Percentiles rank a stretch among this genome's conserved stretches.
phyloP scores from a whole-genome alignment of 2,888 invertebrate genomes.

The Palloptera scutellata region DNA sequence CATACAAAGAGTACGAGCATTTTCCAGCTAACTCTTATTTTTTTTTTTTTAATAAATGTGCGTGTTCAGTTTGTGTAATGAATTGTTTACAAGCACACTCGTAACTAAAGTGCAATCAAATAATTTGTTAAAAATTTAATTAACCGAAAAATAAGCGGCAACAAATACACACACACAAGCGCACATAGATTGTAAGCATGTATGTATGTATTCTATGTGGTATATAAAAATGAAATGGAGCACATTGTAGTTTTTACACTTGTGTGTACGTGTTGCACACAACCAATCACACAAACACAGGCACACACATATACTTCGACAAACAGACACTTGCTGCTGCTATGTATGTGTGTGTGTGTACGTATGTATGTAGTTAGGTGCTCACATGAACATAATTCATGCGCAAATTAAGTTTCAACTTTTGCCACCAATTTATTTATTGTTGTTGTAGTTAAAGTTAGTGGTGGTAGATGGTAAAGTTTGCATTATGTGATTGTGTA shows the following conservation, averaged over 20 bases:
- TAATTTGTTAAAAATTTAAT: constrained; percentile 44
- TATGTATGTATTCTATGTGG: constrained; percentile 25
- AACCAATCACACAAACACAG: constrained; percentile 13
- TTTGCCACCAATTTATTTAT: constrained; percentile 11
- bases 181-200: constrained; percentile 24
- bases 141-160: constrained; percentile 38
- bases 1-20: too few relatives aligned
- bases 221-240: constrained; percentile 10
- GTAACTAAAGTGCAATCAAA: constrained; percentile 37
- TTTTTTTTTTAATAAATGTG: background rate
- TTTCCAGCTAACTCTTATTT: too few relatives aligned
- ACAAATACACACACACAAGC: constrained; percentile 9
- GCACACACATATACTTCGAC: background rate
- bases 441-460: constrained; percentile 2
- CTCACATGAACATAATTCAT: constrained; percentile 3
- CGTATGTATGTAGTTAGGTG: constrained; percentile 9
- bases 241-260: background rate
- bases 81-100: background rate
- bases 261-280: background rate
- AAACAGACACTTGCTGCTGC: background rate
- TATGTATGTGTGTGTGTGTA: constrained; percentile 9
- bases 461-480: constrained; percentile 19
- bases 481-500: background rate
- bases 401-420: constrained; percentile 21
- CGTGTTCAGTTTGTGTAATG: constrained; percentile 15